A percentile compares a stretch with the other conserved stretches of the same genome.
These are phyloP conservation scores for Netelia virgata DNA, from an alignment of 2,888 invertebrate genomes.

Conservation along the genomic window DNA sequence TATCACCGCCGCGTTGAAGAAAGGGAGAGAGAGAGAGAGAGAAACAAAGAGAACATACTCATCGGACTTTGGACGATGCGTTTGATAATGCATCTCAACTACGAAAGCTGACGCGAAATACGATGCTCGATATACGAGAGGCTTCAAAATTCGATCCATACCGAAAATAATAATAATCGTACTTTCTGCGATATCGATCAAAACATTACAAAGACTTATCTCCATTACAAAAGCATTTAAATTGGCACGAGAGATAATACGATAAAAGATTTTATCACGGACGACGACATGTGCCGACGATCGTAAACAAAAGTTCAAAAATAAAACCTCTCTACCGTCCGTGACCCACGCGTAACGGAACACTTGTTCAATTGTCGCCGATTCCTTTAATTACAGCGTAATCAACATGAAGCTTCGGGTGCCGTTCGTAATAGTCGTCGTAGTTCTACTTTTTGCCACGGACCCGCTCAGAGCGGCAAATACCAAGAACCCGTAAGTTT, in stretches of 20 bases:
- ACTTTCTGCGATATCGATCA: not conserved
- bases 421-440: constrained; percentile 30
- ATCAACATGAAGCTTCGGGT: constrained; percentile 47
- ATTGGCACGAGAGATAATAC: too few species aligned
- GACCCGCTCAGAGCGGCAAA: constrained; percentile 12
- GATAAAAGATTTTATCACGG: not conserved
- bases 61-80: not conserved
- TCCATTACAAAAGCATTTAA: too few species aligned
- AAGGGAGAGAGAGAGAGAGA: not conserved
- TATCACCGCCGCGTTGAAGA: constrained; percentile 40
- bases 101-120: not conserved
- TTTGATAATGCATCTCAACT: not conserved
- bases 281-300: not conserved
- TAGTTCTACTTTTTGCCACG: constrained; percentile 20
- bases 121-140: not conserved
- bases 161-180: not conserved
- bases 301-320: not conserved
- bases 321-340: not conserved
- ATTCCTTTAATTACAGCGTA: constrained; percentile 52
- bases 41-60: not conserved
- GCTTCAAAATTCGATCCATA: not conserved
- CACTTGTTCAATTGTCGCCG: not conserved
- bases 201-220: not conserved
- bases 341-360: not conserved
- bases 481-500: constrained; percentile 50